phyloP scores from a whole-genome alignment of 37 sponge, comb jelly and placozoan species.

The Theonella swinhoei region DNA sequence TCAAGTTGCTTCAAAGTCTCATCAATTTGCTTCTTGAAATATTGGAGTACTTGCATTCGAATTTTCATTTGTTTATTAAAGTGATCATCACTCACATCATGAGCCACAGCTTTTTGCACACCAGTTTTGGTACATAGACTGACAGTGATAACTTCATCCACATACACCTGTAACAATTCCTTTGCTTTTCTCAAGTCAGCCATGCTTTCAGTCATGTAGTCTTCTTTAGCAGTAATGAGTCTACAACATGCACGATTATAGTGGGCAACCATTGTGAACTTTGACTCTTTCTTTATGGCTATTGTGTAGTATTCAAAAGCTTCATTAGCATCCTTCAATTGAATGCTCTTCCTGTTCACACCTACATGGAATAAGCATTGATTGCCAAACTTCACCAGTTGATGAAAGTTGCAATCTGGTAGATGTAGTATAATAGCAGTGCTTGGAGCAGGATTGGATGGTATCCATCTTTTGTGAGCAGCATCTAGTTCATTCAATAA shows the following conservation, averaged over 20 bases:
- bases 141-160: not conserved
- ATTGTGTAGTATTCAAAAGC: not conserved
- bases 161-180: slow-evolving; percentile 1
- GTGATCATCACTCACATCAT: not conserved
- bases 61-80: slow-evolving; percentile 18
- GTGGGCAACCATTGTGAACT: not conserved
- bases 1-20: not conserved
- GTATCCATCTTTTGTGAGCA: not conserved
- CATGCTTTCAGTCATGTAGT: not conserved
- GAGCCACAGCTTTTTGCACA: not conserved
- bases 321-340: not conserved
- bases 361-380: not conserved
- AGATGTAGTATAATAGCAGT: not conserved
- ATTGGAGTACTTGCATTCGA: not conserved
- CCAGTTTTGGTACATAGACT: not conserved
- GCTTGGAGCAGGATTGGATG: not conserved
- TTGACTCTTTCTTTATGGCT: slow-evolving; percentile 1
- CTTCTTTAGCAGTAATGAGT: not conserved
- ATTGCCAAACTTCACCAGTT: slow-evolving; percentile 1
- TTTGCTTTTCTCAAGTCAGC: not conserved
- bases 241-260: slow-evolving; percentile 9
- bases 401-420: not conserved
- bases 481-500: not conserved
- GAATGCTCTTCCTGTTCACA: not conserved
- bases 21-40: not conserved